Evolutionary conservation across 2,113 vertebrate species (phyloP).

Genomic region (Brevimyrus niger): DNA sequence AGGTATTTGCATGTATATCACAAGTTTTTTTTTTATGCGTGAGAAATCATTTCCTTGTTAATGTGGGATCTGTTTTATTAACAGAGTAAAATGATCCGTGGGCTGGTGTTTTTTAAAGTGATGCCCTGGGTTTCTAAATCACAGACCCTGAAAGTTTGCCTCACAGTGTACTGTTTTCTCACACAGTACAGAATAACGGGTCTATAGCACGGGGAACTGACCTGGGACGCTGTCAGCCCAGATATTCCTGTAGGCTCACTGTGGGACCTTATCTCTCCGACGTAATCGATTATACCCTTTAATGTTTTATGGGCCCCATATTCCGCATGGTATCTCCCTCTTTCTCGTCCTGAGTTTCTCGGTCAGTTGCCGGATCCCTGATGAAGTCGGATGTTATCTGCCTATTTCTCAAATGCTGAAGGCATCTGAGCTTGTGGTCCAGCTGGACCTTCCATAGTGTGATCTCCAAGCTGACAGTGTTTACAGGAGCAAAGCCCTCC

Average conservation of each 20-base stretch:
- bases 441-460: not conserved
- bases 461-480: not conserved
- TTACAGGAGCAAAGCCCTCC: not conserved
- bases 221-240: not conserved
- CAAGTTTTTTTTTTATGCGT: constrained; percentile 17
- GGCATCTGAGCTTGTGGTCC: not conserved
- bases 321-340: not conserved
- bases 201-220: not conserved
- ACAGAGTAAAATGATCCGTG: not conserved
- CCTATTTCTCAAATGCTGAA: not conserved
- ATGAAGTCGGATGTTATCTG: not conserved
- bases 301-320: not conserved
- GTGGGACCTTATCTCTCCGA: not conserved
- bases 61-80: constrained; percentile 6
- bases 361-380: not conserved
- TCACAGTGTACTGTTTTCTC: not conserved
- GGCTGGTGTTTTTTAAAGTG: not conserved
- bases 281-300: not conserved
- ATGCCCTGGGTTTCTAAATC: not conserved
- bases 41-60: constrained; percentile 12
- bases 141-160: not conserved
- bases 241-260: not conserved
- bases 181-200: not conserved
- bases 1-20: not conserved
- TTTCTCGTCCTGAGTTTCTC: not conserved